Percentiles rank a stretch among this genome's conserved stretches.
Evolutionary conservation across 2,797 vertebrate species (phyloP).

Genomic region (Periparus ater): DNA sequence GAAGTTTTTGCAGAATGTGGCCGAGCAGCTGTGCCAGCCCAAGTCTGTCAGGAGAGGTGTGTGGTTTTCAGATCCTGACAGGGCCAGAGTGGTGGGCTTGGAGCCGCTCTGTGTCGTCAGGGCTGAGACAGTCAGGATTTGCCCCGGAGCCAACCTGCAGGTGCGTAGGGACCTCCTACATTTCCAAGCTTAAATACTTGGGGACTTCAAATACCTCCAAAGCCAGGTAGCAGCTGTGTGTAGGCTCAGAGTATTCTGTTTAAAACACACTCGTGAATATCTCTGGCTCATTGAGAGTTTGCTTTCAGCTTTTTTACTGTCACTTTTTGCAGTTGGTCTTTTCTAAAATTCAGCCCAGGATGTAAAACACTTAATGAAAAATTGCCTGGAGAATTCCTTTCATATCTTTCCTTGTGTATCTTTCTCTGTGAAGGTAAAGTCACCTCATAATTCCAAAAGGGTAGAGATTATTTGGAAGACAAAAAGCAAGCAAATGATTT

Average conservation of each 20-base stretch:
- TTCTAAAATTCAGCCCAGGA: background rate
- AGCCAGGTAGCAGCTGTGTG: background rate
- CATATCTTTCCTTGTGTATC: background rate
- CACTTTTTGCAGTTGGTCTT: background rate
- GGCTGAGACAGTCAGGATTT: fast-evolving
- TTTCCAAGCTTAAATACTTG: background rate
- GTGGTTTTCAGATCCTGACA: background rate
- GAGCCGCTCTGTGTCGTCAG: fast-evolving
- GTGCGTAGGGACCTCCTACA: background rate
- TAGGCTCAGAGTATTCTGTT: background rate
- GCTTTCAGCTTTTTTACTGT: background rate
- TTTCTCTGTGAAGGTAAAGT: background rate
- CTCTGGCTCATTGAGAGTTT: background rate
- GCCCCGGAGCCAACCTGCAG: background rate
- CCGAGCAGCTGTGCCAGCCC: background rate
- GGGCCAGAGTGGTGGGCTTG: background rate
- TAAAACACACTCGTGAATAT: background rate
- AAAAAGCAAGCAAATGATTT: background rate
- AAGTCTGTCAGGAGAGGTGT: background rate
- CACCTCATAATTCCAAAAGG: background rate
- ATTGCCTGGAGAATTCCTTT: background rate
- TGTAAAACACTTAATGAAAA: background rate
- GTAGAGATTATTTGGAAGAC: background rate
- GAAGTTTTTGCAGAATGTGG: background rate
- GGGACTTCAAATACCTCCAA: background rate